Conservation (phyloP, 1,140 invertebrate species). For the Theocolax elegans region DNA sequence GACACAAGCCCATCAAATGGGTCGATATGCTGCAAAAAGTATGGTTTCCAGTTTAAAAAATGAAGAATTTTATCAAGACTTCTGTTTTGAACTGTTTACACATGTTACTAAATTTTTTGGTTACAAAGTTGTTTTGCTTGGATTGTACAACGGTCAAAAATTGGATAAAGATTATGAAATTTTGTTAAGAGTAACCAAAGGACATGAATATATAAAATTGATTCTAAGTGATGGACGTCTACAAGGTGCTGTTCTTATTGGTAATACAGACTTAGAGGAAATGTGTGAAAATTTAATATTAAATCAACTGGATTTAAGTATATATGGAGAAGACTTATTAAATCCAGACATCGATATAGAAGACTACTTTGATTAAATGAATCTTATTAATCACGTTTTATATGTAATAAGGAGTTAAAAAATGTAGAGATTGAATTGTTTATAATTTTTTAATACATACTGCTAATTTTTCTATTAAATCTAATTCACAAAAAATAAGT, state of each 20-base stretch:
- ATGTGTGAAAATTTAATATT: slow-evolving; percentile 98
- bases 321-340: slow-evolving; percentile 91
- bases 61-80: slow-evolving; percentile 83
- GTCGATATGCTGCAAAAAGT: slow-evolving; percentile 89
- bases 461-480: neutral
- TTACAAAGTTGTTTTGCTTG: slow-evolving; percentile 92
- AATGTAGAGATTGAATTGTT: neutral
- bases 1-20: slow-evolving; percentile 99
- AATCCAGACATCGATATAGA: slow-evolving; percentile 97
- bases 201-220: slow-evolving; percentile 90
- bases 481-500: neutral
- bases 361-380: slow-evolving; percentile 95
- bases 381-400: neutral
- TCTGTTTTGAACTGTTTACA: slow-evolving; percentile 97
- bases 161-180: slow-evolving; percentile 87
- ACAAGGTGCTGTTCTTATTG: slow-evolving; percentile 94
- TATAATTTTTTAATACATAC: neutral
- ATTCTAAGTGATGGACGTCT: slow-evolving; percentile 86
- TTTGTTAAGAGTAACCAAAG: slow-evolving; percentile 85
- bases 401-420: neutral
- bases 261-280: slow-evolving; percentile 97
- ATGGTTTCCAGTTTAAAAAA: slow-evolving; percentile 78
- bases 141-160: slow-evolving; percentile 94
- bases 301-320: slow-evolving; percentile 90
- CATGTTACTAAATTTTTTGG: slow-evolving; percentile 97